A percentile compares a stretch with the other conserved stretches of the same genome.
Conservation (phyloP, 2,888 invertebrate species). For the Cheilosia soror region DNA sequence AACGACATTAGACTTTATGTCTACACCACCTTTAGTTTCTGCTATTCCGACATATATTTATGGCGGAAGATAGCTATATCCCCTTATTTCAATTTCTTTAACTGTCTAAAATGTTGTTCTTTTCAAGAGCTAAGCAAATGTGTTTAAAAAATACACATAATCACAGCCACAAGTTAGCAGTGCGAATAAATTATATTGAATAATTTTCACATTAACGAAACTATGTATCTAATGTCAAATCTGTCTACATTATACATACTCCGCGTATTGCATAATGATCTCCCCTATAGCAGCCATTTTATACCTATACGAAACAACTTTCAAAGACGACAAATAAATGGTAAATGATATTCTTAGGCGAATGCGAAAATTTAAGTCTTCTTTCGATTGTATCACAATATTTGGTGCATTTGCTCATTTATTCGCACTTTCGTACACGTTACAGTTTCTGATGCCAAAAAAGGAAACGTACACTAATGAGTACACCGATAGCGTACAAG, state of each 20-base stretch:
- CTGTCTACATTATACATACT: neutral
- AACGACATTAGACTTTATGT: too few relatives aligned
- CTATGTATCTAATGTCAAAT: neutral
- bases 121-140: too few relatives aligned
- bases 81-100: too few relatives aligned
- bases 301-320: conserved; percentile 3
- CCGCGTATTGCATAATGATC: conserved; percentile 35
- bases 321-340: conserved; percentile 47
- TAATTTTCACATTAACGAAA: conserved; percentile 2
- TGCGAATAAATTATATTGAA: neutral
- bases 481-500: conserved; percentile 54
- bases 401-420: conserved; percentile 58
- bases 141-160: too few relatives aligned
- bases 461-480: conserved; percentile 57
- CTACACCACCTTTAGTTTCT: too few relatives aligned
- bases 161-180: too few relatives aligned
- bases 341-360: conserved; percentile 34
- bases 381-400: conserved; percentile 39
- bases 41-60: too few relatives aligned
- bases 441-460: conserved; percentile 69
- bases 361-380: neutral
- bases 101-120: too few relatives aligned
- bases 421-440: conserved; percentile 59
- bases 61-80: too few relatives aligned
- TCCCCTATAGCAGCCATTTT: conserved; percentile 7